phyloP scores from a whole-genome alignment of 2,113 vertebrate species.

The Nerophis lumbriciformis region DNA sequence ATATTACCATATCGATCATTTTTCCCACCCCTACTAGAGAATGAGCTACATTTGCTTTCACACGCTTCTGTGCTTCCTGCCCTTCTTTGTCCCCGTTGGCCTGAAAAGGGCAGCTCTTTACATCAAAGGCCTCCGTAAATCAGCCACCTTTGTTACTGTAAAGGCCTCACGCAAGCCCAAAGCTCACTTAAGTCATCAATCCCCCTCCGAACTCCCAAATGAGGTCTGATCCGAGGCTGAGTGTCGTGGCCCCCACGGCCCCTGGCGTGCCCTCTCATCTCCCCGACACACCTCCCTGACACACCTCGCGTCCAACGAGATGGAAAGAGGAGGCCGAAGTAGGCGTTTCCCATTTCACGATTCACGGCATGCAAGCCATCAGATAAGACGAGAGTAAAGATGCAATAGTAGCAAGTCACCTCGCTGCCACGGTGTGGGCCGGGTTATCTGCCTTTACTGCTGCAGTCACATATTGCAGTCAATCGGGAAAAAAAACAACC shows the following conservation, averaged over 20 bases:
- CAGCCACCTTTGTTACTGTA: conserved; percentile 53
- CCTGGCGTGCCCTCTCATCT: conserved; percentile 34
- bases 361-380: conserved; percentile 20
- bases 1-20: too few relatives aligned
- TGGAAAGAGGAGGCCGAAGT: conserved; percentile 1
- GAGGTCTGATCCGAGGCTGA: conserved; percentile 39
- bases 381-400: conserved; percentile 39
- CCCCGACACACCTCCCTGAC: conserved; percentile 11
- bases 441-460: conserved; percentile 27
- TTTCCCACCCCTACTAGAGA: conserved; percentile 1
- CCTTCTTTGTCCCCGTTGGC: conserved; percentile 25
- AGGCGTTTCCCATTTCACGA: conserved; percentile 11
- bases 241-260: conserved; percentile 26
- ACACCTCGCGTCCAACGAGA: conserved; percentile 14
- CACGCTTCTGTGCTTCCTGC: conserved; percentile 18
- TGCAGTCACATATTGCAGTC: conserved; percentile 21
- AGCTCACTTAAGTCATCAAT: conserved; percentile 42
- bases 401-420: conserved; percentile 20
- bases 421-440: conserved; percentile 11
- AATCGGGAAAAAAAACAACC: conserved; percentile 14
- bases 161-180: conserved; percentile 51
- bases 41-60: conserved; percentile 25
- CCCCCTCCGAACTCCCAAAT: conserved; percentile 47
- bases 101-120: conserved; percentile 58
- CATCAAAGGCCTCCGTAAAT: conserved; percentile 43